These are phyloP conservation scores for Planiliza haematocheilus DNA, from an alignment of 2,113 vertebrate species.

Conservation along the genomic window DNA sequence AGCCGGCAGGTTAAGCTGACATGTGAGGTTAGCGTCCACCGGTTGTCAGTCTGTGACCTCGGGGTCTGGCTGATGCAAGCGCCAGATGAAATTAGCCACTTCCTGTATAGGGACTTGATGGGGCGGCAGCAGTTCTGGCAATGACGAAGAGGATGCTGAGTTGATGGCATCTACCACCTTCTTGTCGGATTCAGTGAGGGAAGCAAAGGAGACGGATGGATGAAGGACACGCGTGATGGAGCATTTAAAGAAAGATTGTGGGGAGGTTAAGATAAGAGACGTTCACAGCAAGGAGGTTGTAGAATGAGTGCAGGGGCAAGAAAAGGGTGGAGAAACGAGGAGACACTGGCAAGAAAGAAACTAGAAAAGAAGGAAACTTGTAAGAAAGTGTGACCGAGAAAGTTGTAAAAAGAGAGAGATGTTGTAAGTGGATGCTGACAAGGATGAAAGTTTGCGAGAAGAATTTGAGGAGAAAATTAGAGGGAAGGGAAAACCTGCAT, in stretches of 20 bases:
- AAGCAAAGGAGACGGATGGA: background rate
- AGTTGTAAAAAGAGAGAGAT: conserved; percentile 51
- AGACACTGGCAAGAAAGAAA: background rate
- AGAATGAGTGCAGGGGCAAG: background rate
- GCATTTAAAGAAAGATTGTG: conserved; percentile 20
- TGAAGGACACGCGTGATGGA: background rate
- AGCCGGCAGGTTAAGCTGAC: conserved; percentile 49
- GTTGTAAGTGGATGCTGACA: conserved; percentile 48
- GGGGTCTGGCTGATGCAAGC: conserved; percentile 32
- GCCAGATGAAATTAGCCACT: conserved; percentile 48
- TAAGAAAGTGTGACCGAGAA: background rate
- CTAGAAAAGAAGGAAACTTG: background rate
- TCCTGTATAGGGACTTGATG: conserved; percentile 21
- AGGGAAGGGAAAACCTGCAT: conserved; percentile 71
- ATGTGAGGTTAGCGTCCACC: conserved; percentile 42
- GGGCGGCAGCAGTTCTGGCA: conserved; percentile 31
- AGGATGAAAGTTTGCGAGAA: conserved; percentile 56
- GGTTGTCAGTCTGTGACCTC: conserved; percentile 35
- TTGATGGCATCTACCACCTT: background rate
- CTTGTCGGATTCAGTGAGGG: conserved; percentile 2
- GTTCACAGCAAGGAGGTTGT: background rate
- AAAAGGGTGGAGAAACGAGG: background rate
- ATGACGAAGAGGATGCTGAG: conserved; percentile 32
- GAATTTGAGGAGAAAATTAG: conserved; percentile 66
- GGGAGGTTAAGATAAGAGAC: background rate